Percentiles rank a stretch among this genome's conserved stretches.
Evolutionary conservation across 2,888 invertebrate genomes (phyloP).

Genomic region (Caenorhabditis plicata): DNA sequence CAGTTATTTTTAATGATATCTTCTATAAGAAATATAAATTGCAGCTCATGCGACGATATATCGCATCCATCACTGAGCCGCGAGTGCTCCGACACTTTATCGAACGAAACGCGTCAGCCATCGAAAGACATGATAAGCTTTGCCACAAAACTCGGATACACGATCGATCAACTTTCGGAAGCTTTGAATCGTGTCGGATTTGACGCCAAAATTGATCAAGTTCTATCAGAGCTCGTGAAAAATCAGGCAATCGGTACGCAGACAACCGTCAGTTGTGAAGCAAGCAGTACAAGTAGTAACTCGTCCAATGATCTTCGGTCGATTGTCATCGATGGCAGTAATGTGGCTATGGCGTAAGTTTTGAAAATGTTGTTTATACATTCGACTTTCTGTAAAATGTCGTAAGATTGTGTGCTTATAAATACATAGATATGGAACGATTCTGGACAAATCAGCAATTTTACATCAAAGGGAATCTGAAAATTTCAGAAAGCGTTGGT

Average conservation of each 20-base stretch:
- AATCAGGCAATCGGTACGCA: constrained; percentile 11
- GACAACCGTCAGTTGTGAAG: not conserved
- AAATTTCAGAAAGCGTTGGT: too few species aligned
- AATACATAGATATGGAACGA: too few species aligned
- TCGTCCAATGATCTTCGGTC: constrained; percentile 70
- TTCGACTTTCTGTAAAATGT: too few species aligned
- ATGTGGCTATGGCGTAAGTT: constrained; percentile 84
- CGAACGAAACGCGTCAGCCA: constrained; percentile 59
- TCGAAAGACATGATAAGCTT: too few species aligned
- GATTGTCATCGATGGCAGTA: constrained; percentile 89
- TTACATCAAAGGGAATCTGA: too few species aligned
- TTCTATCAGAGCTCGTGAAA: constrained; percentile 84
- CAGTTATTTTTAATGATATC: too few species aligned
- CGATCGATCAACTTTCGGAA: constrained; percentile 80
- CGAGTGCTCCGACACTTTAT: constrained; percentile 43
- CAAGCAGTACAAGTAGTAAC: not conserved
- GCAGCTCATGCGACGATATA: constrained; percentile 54
- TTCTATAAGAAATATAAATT: too few species aligned
- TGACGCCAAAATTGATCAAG: constrained; percentile 74
- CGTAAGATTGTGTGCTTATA: too few species aligned
- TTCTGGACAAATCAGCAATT: too few species aligned
- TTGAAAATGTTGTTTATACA: too few species aligned
- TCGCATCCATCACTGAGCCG: constrained; percentile 53
- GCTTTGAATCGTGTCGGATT: constrained; percentile 83
- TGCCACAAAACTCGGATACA: constrained; percentile 87